Evolutionary conservation across 2,113 vertebrate genomes (phyloP), one percentile per base, ranked within the genome.

Genomic region (Maccullochella peelii): DNA sequence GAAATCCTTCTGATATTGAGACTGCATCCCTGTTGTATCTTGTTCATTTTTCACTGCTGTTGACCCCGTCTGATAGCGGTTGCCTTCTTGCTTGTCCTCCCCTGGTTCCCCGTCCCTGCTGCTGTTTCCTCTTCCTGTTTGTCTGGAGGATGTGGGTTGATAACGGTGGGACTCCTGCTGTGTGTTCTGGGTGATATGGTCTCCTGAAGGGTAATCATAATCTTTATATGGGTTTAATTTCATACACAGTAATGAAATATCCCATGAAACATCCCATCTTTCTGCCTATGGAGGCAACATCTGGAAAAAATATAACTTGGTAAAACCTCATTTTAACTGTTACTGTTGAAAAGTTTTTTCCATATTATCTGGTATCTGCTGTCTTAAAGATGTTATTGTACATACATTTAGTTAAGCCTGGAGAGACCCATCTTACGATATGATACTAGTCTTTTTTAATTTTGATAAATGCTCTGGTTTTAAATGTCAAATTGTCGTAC

Each of bases 1-100:
- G 81, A 93, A 96, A 73, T 96, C 95, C 0, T 87, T 93, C 82
- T 94, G 94, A 87, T 95, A 94, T 79, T 92, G 94, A 67, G 92
- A 94, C 76, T 86, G n/a, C 67, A 78, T 85, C 27, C 93, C 86
- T 50, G 7, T 4, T 49, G 57, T 8, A 2, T 66, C 73, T 33
- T 2, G 67, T 71, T 76, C 7, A 3, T 47, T 44, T 73, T 68
- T 21, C 30, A 65, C 47, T 15, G 62, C 66, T 25, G 58, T 33
- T n/a, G 23, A 15, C 30, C 7, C n/a, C 59, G 23, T 65, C 83
- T 90, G 62, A 47, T 55, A 7, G 25, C 12, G 4, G 50, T 18
- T 18, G 18, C 66, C 38, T 72, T 80, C 83, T 65, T 80, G 70
- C 72, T 82, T 44, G 8, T 68, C 44, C 21, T 73, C 61, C 33